Percentiles rank a stretch among this genome's conserved stretches.
phyloP scores from a whole-genome alignment of 2,113 vertebrate species.

The Notechis scutatus region DNA sequence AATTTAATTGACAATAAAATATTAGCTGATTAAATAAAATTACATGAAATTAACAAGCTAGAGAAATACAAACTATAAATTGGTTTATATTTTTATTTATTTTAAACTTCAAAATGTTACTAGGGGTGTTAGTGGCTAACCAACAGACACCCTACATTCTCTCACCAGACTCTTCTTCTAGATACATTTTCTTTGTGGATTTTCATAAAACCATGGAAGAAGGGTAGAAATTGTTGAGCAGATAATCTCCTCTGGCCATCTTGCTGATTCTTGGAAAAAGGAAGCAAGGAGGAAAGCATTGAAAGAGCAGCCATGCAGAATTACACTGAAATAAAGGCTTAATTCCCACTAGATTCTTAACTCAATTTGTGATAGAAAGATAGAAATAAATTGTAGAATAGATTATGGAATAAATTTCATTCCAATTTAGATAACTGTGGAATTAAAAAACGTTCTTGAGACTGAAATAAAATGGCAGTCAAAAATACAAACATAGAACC shows the following conservation, averaged over 20 bases:
- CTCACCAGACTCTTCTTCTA: accelerated
- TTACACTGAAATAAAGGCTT: not conserved
- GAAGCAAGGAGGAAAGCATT: not conserved
- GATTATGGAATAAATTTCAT: not conserved
- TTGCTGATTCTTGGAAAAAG: not conserved
- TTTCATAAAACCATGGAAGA: not conserved
- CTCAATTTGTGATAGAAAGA: not conserved
- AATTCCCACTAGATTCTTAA: not conserved
- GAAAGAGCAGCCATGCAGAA: not conserved
- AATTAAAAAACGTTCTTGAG: not conserved
- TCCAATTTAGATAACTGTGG: not conserved
- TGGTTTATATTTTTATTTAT: not conserved
- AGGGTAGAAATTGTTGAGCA: not conserved
- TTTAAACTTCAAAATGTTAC: conserved; percentile 18
- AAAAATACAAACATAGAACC: not conserved
- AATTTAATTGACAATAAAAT: not conserved
- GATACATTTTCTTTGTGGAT: not conserved
- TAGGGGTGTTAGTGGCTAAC: not conserved
- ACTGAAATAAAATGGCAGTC: not conserved
- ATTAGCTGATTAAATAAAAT: not conserved
- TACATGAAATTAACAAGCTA: not conserved
- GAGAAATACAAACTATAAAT: not conserved
- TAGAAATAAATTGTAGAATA: not conserved
- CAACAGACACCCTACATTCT: not conserved
- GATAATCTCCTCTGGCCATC: too few relatives aligned